Percentiles rank a stretch among this genome's conserved stretches.
phyloP scores from a whole-genome alignment of 2,113 vertebrate genomes.

The Meriones unguiculatus region DNA sequence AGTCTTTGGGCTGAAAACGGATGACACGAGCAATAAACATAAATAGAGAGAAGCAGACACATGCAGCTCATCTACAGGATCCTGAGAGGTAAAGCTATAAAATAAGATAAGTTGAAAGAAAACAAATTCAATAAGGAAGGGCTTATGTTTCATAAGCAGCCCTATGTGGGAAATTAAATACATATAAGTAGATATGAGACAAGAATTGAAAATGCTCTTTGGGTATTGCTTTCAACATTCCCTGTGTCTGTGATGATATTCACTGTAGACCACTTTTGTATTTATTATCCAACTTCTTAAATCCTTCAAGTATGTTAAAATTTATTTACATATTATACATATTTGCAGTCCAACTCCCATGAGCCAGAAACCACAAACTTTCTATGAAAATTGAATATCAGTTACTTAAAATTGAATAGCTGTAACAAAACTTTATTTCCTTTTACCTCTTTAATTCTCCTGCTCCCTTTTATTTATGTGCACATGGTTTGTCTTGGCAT shows the following conservation, averaged over 20 bases:
- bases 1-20: slow-evolving; percentile 44
- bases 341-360: slow-evolving; percentile 66
- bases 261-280: slow-evolving; percentile 44
- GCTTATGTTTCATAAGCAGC: slow-evolving; percentile 62
- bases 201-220: slow-evolving; percentile 74
- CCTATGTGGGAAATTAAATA: slow-evolving; percentile 70
- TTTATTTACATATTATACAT: slow-evolving; percentile 72
- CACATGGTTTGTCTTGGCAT: neutral
- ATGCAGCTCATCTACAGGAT: neutral
- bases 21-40: slow-evolving; percentile 66
- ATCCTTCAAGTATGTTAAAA: slow-evolving; percentile 71
- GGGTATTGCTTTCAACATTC: slow-evolving; percentile 67
- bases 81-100: slow-evolving; percentile 20
- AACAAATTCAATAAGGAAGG: slow-evolving; percentile 72
- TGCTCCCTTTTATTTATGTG: neutral
- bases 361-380: slow-evolving; percentile 50
- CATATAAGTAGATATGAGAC: slow-evolving; percentile 54
- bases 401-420: slow-evolving; percentile 47
- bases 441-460: neutral
- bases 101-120: slow-evolving; percentile 67
- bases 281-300: slow-evolving; percentile 60
- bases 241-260: slow-evolving; percentile 49
- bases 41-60: slow-evolving; percentile 45
- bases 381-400: slow-evolving; percentile 61
- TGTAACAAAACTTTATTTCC: neutral